Conservation (phyloP, 2,113 vertebrate genomes). For the Hippocampus zosterae region DNA sequence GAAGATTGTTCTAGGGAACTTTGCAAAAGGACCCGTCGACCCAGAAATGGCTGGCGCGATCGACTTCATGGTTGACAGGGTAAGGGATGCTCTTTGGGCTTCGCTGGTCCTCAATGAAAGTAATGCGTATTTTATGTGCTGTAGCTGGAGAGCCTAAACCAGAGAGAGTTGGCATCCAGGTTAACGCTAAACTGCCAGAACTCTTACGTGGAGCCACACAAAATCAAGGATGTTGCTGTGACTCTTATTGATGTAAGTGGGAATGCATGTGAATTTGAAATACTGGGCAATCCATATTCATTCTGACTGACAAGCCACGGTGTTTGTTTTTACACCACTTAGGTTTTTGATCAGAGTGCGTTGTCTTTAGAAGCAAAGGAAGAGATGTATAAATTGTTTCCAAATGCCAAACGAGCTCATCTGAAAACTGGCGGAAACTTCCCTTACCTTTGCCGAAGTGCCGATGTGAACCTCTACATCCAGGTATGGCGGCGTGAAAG, state of each 20-base stretch:
- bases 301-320: background rate
- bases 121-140: background rate
- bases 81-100: slow-evolving; percentile 48
- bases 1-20: slow-evolving; percentile 96
- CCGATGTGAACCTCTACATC: slow-evolving; percentile 95
- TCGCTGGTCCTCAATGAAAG: background rate
- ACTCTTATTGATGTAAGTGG: slow-evolving; percentile 94
- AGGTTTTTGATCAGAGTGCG: slow-evolving; percentile 98
- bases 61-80: slow-evolving; percentile 98
- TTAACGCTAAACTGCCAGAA: slow-evolving; percentile 98
- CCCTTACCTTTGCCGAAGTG: slow-evolving; percentile 91
- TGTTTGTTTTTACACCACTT: background rate
- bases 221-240: slow-evolving; percentile 90
- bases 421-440: slow-evolving; percentile 99
- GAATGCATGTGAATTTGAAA: no score
- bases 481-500: slow-evolving; percentile 70
- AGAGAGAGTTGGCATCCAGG: slow-evolving; percentile 92
- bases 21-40: slow-evolving; percentile 92
- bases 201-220: slow-evolving; percentile 97
- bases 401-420: slow-evolving; percentile 90
- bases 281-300: no score
- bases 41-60: slow-evolving; percentile 94
- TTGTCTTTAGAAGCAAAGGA: slow-evolving; percentile 94
- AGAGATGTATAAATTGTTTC: slow-evolving; percentile 98
- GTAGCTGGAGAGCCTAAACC: slow-evolving; percentile 91